Percentiles rank a stretch among this genome's conserved stretches.
phyloP scores from a whole-genome alignment of 2,888 invertebrate species.

The Ephialtes manifestator region DNA sequence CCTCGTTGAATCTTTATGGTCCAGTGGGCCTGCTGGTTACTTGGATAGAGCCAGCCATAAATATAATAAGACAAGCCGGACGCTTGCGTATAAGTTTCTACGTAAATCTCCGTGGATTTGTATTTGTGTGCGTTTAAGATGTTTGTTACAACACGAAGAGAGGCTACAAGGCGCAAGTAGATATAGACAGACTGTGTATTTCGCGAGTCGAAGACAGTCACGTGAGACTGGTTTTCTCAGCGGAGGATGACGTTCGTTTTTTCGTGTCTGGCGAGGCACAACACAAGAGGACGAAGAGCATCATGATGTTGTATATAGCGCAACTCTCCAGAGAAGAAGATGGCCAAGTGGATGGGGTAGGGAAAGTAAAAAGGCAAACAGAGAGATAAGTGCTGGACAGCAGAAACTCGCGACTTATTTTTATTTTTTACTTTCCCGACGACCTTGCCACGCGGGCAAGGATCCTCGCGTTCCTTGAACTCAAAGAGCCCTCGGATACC shows the following conservation, averaged over 20 bases:
- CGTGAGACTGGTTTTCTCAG: conserved; percentile 80
- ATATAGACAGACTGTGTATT: conserved; percentile 36
- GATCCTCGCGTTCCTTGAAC: conserved; percentile 84
- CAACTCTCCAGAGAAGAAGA: conserved; percentile 32
- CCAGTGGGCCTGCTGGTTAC: conserved; percentile 25
- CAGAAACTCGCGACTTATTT: conserved; percentile 52
- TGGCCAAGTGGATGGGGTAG: conserved; percentile 15
- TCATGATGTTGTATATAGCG: not conserved
- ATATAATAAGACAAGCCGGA: not conserved
- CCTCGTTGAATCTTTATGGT: conserved; percentile 52
- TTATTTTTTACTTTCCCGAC: conserved; percentile 81
- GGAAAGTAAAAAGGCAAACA: conserved; percentile 41
- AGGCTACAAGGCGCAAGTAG: conserved; percentile 4
- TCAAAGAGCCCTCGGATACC: conserved; percentile 56
- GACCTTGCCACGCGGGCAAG: conserved; percentile 83
- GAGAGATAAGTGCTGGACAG: conserved; percentile 61
- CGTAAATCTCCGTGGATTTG: not conserved
- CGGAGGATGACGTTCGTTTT: conserved; percentile 77
- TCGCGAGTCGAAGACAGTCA: conserved; percentile 66
- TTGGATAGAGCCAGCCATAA: conserved; percentile 34
- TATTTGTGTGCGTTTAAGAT: not conserved
- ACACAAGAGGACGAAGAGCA: conserved; percentile 37
- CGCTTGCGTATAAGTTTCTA: not conserved
- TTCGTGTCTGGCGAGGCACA: conserved; percentile 42
- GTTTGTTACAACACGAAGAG: conserved; percentile 36